phyloP scores from a whole-genome alignment of 1,140 invertebrate species.

The Neodiprion lecontei region DNA sequence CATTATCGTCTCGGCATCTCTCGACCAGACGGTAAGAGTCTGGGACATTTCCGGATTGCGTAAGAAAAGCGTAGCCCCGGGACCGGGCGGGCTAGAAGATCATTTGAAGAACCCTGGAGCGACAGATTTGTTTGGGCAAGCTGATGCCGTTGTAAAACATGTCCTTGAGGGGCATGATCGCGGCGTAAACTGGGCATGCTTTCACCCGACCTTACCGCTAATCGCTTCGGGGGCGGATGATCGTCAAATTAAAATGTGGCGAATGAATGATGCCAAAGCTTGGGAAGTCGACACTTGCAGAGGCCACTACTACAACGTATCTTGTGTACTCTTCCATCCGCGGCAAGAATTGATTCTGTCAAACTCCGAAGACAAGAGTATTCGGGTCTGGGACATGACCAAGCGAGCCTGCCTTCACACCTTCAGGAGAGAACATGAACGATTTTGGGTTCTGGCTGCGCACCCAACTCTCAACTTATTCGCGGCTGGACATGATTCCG shows the following conservation, averaged over 20 bases:
- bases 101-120: constrained; percentile 86
- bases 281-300: constrained; percentile 99
- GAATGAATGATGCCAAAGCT: constrained; percentile 98
- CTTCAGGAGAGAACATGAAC: constrained; percentile 93
- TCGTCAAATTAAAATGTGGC: constrained; percentile 96
- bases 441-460: constrained; percentile 94
- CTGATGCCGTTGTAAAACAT: constrained; percentile 97
- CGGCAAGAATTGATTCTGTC: constrained; percentile 96
- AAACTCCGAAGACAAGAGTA: constrained; percentile 98
- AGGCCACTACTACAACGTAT: constrained; percentile 99
- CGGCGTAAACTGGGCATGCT: constrained; percentile 98
- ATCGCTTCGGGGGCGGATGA: constrained; percentile 99
- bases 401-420: constrained; percentile 97
- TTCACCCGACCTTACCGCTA: constrained; percentile 93
- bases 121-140: constrained; percentile 96
- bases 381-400: constrained; percentile 98
- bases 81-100: constrained; percentile 88
- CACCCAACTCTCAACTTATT: constrained; percentile 89
- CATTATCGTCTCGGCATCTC: constrained; percentile 94
- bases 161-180: constrained; percentile 97
- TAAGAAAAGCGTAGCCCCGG: constrained; percentile 98
- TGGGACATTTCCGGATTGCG: constrained; percentile 98
- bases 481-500: constrained; percentile 95
- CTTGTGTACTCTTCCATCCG: constrained; percentile 97
- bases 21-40: constrained; percentile 97